A percentile compares a stretch with the other conserved stretches of the same genome.
phyloP scores from a whole-genome alignment of 2,797 vertebrate species.

The Pipistrellus pipistrellus region DNA sequence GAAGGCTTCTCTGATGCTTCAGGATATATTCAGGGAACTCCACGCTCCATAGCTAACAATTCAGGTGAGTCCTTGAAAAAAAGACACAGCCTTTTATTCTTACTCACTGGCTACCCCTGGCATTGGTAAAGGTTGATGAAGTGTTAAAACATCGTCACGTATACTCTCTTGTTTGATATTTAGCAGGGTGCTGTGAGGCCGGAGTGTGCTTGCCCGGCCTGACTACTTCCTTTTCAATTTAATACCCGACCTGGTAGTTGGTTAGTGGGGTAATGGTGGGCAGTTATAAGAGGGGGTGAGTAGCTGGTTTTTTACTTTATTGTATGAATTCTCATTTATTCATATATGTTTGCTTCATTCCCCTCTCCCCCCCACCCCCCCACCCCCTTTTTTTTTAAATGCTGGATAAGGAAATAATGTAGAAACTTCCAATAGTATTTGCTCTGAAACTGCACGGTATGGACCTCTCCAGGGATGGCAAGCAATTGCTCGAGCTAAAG shows the following conservation, averaged over 20 bases:
- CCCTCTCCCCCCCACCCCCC: too few relatives aligned
- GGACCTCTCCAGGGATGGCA: neutral
- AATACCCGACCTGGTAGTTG: neutral
- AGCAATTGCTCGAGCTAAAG: neutral
- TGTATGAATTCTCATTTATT: neutral
- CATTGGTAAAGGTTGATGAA: neutral
- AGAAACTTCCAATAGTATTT: neutral
- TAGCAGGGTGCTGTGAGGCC: neutral
- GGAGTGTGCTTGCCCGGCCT: neutral
- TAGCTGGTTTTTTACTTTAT: neutral
- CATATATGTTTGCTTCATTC: neutral
- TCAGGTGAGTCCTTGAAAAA: constrained; percentile 80
- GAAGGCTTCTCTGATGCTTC: constrained; percentile 74
- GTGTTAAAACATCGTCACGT: neutral
- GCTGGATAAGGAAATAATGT: neutral
- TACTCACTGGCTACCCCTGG: neutral
- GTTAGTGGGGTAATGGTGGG: neutral
- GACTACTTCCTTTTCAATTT: neutral
- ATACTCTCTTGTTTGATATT: neutral
- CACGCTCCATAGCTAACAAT: constrained; percentile 76
- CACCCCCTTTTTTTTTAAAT: neutral
- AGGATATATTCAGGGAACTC: constrained; percentile 65
- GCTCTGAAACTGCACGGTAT: neutral
- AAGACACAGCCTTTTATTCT: neutral
- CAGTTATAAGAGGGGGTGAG: neutral